Percentiles rank a stretch among this genome's conserved stretches.
Conservation (phyloP, 2,888 invertebrate genomes). For the Hirtodrosophila trivittata region DNA sequence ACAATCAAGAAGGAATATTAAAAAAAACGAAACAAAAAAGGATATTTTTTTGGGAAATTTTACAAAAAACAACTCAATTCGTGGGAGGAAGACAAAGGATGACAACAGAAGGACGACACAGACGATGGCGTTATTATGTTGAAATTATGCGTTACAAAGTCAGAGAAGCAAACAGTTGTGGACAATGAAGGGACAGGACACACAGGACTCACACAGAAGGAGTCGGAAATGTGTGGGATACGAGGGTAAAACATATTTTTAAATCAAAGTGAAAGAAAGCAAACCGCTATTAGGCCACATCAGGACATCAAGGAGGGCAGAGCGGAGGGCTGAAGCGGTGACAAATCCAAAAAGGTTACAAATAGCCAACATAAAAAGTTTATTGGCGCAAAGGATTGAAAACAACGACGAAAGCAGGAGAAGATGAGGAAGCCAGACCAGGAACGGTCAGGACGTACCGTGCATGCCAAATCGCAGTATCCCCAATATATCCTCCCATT, state of each 20-base stretch:
- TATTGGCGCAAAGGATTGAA: conserved; percentile 77
- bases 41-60: conserved; percentile 8
- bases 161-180: conserved; percentile 34
- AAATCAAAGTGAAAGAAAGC: conserved; percentile 67
- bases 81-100: conserved; percentile 23
- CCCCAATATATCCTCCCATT: not conserved
- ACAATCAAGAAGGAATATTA: conserved; percentile 31
- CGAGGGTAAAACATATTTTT: conserved; percentile 70
- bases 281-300: conserved; percentile 71
- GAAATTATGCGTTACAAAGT: conserved; percentile 67
- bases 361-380: conserved; percentile 76
- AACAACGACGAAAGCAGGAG: conserved; percentile 40
- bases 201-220: conserved; percentile 22
- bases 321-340: conserved; percentile 8
- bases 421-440: not conserved
- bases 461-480: conserved; percentile 64
- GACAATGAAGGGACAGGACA: conserved; percentile 22
- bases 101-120: conserved; percentile 25
- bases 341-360: conserved; percentile 72
- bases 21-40: conserved; percentile 3
- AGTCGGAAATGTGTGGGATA: conserved; percentile 16
- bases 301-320: not conserved
- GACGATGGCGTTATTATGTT: conserved; percentile 61
- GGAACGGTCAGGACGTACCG: conserved; percentile 37
- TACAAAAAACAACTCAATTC: conserved; percentile 30